Base-by-base conservation (phyloP, 2,113 vertebrate species). In the Phalacrocorax brasilianus region DNA sequence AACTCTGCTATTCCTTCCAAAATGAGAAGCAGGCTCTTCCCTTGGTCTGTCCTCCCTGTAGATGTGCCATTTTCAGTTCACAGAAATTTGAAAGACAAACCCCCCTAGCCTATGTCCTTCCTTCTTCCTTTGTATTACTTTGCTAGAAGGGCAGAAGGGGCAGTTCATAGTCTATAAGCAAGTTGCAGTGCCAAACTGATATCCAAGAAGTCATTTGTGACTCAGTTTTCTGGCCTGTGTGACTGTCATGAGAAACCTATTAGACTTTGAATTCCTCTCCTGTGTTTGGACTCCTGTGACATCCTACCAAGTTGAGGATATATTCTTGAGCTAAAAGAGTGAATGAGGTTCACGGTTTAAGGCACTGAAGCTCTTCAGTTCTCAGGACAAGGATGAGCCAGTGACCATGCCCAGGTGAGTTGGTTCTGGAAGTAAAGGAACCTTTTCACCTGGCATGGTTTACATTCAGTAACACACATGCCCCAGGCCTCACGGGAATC, bases 331-430 rank as follows among this genome's bases (percentile, higher is more conserved):
- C 14, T 88, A 49, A 88, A 85, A n/a, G 28, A 33, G 33, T 86
- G 74, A 47, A 65, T 40, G 30, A 38, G 14, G 6, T 68, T 74
- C n/a, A 50, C 6, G 15, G 5, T 32, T 80, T 24, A 66, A 74
- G 23, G n/a, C 47, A 59, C 23, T 28, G 18, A 88, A 89, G 42
- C 26, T 67, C 27, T 66, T 87, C 26, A 47, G 5, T 76, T 80
- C 47, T 71, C 45, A 58, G 44, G 55, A 49, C 67, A 80, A 68
- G 24, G 27, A 56, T 21, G 17, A 93, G 7, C 13, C 70, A 59
- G 42, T 55, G 56, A 56, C 35, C 0, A 0, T 35, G 33, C 12
- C 18, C 15, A 74, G 8, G 12, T 62, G 65, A 56, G 15, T 17
- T 35, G 10, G 15, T 45, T 22, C 38, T 66, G 65, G 28, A 67